Percentiles rank a stretch among this genome's conserved stretches.
Conservation (phyloP, 2,797 vertebrate genomes). For the Chanos chanos region DNA sequence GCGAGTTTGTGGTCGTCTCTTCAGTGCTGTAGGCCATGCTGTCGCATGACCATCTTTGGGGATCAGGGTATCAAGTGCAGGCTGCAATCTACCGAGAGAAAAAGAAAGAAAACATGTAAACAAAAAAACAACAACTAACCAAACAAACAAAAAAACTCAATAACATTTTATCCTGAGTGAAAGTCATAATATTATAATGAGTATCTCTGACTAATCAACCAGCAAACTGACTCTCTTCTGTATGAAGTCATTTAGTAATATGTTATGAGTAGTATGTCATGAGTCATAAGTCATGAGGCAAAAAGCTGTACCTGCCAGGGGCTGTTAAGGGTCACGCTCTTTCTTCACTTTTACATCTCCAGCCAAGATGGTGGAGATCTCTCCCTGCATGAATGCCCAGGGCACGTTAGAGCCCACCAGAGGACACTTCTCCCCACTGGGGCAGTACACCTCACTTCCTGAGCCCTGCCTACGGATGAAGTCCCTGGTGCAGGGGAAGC, state of each 20-base stretch:
- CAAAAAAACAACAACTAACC: not conserved
- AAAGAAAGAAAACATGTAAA: conserved; percentile 10
- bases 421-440: conserved; percentile 87
- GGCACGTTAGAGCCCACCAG: conserved; percentile 83
- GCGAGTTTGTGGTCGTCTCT: conserved; percentile 27
- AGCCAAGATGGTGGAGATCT: conserved; percentile 87
- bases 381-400: conserved; percentile 92
- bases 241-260: too few relatives aligned
- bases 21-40: conserved; percentile 27
- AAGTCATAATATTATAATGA: too few relatives aligned
- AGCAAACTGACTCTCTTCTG: too few relatives aligned
- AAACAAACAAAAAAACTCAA: not conserved
- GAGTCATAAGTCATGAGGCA: not conserved
- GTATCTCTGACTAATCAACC: too few relatives aligned
- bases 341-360: conserved; percentile 89
- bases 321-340: conserved; percentile 80
- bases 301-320: conserved; percentile 24
- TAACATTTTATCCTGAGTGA: not conserved
- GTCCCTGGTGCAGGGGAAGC: conserved; percentile 85
- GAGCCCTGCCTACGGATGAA: conserved; percentile 85
- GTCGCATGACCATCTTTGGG: conserved; percentile 28
- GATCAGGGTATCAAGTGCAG: conserved; percentile 24
- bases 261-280: too few relatives aligned
- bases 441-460: conserved; percentile 85
- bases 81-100: too few relatives aligned